Percentiles rank a stretch among this genome's conserved stretches.
Conservation (phyloP, 2,797 vertebrate genomes). For the Lemur catta region DNA sequence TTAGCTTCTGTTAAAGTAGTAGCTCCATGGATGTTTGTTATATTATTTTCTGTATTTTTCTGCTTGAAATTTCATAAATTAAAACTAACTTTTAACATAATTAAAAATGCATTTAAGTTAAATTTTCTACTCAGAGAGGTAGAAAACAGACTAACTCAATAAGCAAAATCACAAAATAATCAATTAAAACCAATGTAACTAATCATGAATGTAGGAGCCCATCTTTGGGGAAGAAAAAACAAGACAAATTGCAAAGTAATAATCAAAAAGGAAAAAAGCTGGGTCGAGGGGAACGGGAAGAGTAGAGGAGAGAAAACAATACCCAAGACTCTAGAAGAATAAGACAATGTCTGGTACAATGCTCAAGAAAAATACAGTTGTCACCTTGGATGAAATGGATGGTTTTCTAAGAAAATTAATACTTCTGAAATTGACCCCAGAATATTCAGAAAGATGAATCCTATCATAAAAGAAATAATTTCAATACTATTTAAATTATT, state of each 20-base stretch:
- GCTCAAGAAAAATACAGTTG: not conserved
- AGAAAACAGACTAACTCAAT: not conserved
- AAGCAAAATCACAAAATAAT: not conserved
- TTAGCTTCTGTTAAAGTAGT: not conserved
- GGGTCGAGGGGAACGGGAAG: not conserved
- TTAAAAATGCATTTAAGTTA: not conserved
- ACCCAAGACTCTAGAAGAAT: not conserved
- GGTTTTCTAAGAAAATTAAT: slow-evolving; percentile 40
- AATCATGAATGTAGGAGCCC: not conserved
- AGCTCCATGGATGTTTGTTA: not conserved
- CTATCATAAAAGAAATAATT: not conserved
- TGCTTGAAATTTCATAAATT: not conserved
- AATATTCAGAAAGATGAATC: not conserved
- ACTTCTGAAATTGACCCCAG: slow-evolving; percentile 1
- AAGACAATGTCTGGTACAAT: not conserved
- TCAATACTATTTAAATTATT: slow-evolving; percentile 18
- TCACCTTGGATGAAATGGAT: not conserved
- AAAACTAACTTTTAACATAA: not conserved
- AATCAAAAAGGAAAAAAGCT: not conserved
- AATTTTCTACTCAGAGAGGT: not conserved
- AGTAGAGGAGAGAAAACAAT: not conserved
- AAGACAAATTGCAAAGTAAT: not conserved
- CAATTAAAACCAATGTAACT: not conserved
- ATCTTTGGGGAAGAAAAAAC: not conserved
- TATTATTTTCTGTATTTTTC: not conserved